A percentile compares a stretch with the other conserved stretches of the same genome.
These are phyloP conservation scores for Sebastes vulpes DNA, from an alignment of 2,797 vertebrate species.

Conservation along the genomic window DNA sequence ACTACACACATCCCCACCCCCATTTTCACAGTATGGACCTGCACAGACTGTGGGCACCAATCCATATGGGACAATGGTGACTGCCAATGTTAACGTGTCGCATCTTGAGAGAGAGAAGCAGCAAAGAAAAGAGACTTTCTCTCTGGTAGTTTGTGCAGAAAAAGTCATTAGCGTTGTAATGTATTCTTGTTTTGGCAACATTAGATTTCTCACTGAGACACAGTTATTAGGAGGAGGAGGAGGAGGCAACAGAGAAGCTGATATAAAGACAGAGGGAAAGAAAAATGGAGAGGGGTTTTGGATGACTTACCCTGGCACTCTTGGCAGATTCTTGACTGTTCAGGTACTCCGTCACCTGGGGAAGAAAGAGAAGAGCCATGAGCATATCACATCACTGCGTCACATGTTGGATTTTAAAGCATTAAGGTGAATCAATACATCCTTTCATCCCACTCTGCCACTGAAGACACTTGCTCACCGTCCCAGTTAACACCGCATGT, in stretches of 20 bases:
- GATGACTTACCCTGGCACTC: conserved; percentile 90
- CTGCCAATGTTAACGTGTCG: conserved; percentile 69
- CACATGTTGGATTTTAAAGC: conserved; percentile 43
- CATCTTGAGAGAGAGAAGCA: conserved; percentile 37
- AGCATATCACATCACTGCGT: conserved; percentile 47
- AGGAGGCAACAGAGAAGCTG: background rate
- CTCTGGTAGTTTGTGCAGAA: conserved; percentile 5
- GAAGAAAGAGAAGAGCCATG: conserved; percentile 42
- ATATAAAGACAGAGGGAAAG: background rate
- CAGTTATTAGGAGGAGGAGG: background rate
- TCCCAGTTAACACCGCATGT: background rate
- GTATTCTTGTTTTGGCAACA: conserved; percentile 46
- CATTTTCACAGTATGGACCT: conserved; percentile 64
- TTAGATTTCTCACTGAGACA: conserved; percentile 29
- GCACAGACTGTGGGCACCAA: conserved; percentile 68
- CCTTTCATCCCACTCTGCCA: conserved; percentile 40
- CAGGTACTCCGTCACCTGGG: conserved; percentile 94
- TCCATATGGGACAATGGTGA: conserved; percentile 63
- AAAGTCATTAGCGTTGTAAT: conserved; percentile 52
- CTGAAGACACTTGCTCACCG: conserved; percentile 18
- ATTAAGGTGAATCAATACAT: conserved; percentile 55
- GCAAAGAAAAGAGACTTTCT: conserved; percentile 12
- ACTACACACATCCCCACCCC: conserved; percentile 35
- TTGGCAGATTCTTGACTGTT: conserved; percentile 96
- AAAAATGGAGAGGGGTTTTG: background rate